Conservation (phyloP, 1,140 invertebrate genomes). For the Hesperophylax magnus region DNA sequence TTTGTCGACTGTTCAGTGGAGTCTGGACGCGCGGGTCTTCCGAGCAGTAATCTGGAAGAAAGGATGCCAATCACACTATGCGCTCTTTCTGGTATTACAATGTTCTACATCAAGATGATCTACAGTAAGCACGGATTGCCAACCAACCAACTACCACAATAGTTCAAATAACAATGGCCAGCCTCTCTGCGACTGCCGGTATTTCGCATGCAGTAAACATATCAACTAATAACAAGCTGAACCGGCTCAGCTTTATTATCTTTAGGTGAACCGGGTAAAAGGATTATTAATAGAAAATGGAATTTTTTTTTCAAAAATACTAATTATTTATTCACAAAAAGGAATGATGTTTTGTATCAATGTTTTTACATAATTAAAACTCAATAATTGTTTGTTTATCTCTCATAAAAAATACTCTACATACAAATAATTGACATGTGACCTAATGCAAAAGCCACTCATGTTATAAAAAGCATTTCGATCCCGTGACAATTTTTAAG, state of each 20-base stretch:
- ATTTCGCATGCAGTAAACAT: conserved; percentile 26
- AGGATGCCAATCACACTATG: conserved; percentile 53
- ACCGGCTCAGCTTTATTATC: too few relatives aligned
- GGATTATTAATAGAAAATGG: too few relatives aligned
- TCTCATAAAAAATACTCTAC: too few relatives aligned
- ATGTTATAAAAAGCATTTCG: background rate
- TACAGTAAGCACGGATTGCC: conserved; percentile 24
- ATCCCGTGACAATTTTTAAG: conserved; percentile 56
- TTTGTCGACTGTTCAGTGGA: conserved; percentile 48
- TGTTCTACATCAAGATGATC: conserved; percentile 41
- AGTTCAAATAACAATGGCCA: background rate
- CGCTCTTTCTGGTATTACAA: conserved; percentile 39
- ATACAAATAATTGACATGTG: too few relatives aligned
- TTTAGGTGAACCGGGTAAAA: too few relatives aligned
- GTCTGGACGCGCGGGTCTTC: conserved; percentile 42
- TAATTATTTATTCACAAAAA: too few relatives aligned
- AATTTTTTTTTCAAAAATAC: too few relatives aligned
- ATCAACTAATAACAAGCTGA: background rate
- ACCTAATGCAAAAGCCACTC: background rate
- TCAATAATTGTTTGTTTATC: too few relatives aligned
- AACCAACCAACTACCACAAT: conserved; percentile 14
- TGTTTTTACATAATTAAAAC: too few relatives aligned
- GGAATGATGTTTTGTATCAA: too few relatives aligned
- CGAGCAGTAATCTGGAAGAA: conserved; percentile 55
- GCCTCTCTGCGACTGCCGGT: background rate